Conservation (phyloP, 2,888 invertebrate genomes). For the Drosophila mimetica region DNA sequence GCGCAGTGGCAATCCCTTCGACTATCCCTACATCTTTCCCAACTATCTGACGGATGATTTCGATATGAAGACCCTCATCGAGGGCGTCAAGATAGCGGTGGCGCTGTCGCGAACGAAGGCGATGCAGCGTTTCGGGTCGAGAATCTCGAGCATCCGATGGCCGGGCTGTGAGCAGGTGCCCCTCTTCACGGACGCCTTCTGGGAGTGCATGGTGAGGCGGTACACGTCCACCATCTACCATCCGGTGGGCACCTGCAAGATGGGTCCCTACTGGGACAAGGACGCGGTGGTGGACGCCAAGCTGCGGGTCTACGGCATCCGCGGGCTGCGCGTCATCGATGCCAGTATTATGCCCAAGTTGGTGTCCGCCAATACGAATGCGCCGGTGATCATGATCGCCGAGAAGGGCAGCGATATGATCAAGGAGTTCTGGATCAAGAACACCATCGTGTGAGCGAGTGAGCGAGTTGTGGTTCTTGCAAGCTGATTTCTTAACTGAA, state of each 20-base stretch:
- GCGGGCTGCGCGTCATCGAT: constrained; percentile 92
- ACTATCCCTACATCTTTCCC: constrained; percentile 95
- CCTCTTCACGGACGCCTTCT: constrained; percentile 90
- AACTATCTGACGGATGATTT: constrained; percentile 93
- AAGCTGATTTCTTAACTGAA: not conserved
- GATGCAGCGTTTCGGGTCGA: constrained; percentile 90
- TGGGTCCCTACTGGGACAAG: constrained; percentile 94
- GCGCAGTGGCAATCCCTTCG: constrained; percentile 92
- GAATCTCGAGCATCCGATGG: constrained; percentile 89
- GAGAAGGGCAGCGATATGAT: constrained; percentile 96
- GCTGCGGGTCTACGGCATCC: constrained; percentile 91
- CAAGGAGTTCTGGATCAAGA: constrained; percentile 91
- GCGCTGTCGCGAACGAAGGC: constrained; percentile 92
- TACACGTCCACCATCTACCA: constrained; percentile 94
- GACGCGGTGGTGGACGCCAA: constrained; percentile 93
- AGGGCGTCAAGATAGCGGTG: constrained; percentile 93
- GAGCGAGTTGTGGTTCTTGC: not conserved
- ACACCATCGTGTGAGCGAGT: constrained; percentile 82
- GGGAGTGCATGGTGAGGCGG: constrained; percentile 94
- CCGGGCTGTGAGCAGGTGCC: constrained; percentile 90
- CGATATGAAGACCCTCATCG: constrained; percentile 92
- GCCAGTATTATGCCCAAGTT: constrained; percentile 94
- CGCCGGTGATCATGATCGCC: constrained; percentile 94
- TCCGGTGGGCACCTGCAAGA: constrained; percentile 94
- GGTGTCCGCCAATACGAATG: constrained; percentile 94